Evolutionary conservation across 2,888 invertebrate genomes (phyloP).

Genomic region (Sphaerophoria rueppellii): DNA sequence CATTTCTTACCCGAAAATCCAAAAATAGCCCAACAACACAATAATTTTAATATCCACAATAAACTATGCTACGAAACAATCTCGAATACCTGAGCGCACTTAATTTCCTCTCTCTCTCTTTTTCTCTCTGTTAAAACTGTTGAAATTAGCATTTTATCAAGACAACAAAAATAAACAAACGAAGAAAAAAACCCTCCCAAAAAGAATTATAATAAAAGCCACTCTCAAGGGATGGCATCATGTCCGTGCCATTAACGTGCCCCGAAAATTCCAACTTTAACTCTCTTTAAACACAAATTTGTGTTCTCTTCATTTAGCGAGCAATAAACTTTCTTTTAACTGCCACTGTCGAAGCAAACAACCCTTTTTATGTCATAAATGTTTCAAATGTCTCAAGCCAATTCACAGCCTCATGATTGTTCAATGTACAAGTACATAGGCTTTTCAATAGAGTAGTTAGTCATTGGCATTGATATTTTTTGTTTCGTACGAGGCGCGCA

Average conservation of each 20-base stretch:
- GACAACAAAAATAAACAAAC: background rate
- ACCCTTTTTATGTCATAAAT: slow-evolving; percentile 3
- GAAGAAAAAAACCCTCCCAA: background rate
- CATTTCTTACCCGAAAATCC: slow-evolving; percentile 15
- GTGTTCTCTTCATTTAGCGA: no score
- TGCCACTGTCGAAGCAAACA: background rate
- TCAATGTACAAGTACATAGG: background rate
- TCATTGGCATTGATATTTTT: slow-evolving; percentile 18
- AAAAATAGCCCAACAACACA: slow-evolving; percentile 25
- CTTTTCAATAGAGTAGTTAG: slow-evolving; percentile 5
- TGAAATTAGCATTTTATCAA: slow-evolving; percentile 22
- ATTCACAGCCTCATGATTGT: background rate
- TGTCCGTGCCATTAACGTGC: background rate
- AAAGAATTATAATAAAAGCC: background rate
- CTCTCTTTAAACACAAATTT: background rate
- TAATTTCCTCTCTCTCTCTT: background rate
- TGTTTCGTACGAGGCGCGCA: slow-evolving; percentile 20
- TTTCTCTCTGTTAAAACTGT: background rate
- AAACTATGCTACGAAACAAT: slow-evolving; percentile 4
- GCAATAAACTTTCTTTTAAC: no score
- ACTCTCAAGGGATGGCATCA: slow-evolving; percentile 13
- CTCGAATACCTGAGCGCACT: slow-evolving; percentile 11
- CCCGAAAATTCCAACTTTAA: slow-evolving; percentile 11
- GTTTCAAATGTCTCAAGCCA: background rate
- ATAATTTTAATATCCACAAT: slow-evolving; percentile 13